These are phyloP conservation scores for Trichopoda pennipes DNA, from an alignment of 2,888 invertebrate genomes.

Conservation along the genomic window DNA sequence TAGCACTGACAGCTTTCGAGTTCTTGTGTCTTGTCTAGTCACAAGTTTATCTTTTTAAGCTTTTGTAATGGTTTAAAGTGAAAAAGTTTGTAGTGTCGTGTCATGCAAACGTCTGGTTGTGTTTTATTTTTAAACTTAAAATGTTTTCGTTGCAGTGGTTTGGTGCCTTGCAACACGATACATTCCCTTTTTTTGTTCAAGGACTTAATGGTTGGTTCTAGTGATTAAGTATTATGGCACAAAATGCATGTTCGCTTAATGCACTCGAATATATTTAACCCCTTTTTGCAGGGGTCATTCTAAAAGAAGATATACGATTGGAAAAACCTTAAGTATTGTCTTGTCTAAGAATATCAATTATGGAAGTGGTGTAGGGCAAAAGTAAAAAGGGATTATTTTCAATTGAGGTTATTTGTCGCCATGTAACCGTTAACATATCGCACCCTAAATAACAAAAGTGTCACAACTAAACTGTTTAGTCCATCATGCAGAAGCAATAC, in stretches of 20 bases:
- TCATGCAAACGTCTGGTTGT: neutral
- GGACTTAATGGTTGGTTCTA: conserved; percentile 61
- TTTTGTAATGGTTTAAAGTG: conserved; percentile 42
- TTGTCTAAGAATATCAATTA: too few species aligned
- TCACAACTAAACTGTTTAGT: too few species aligned
- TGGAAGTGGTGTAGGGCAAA: too few species aligned
- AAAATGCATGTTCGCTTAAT: conserved; percentile 39
- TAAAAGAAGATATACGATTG: neutral
- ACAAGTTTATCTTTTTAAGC: conserved; percentile 60
- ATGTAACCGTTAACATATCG: too few species aligned
- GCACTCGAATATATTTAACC: conserved; percentile 26
- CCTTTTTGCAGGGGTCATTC: neutral
- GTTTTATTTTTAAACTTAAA: conserved; percentile 46
- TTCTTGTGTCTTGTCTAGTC: conserved; percentile 43
- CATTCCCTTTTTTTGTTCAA: conserved; percentile 61
- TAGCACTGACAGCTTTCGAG: conserved; percentile 28
- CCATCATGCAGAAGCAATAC: too few species aligned
- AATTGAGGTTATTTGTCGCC: too few species aligned
- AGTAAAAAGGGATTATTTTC: too few species aligned
- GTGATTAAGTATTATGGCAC: conserved; percentile 62
- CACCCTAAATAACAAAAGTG: too few species aligned
- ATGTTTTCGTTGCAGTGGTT: conserved; percentile 11
- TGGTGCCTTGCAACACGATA: conserved; percentile 48
- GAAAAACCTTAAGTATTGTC: neutral
- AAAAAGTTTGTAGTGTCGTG: conserved; percentile 23